Evolutionary conservation across 2,113 vertebrate species (phyloP).

Genomic region (Zosterops japonicus): DNA sequence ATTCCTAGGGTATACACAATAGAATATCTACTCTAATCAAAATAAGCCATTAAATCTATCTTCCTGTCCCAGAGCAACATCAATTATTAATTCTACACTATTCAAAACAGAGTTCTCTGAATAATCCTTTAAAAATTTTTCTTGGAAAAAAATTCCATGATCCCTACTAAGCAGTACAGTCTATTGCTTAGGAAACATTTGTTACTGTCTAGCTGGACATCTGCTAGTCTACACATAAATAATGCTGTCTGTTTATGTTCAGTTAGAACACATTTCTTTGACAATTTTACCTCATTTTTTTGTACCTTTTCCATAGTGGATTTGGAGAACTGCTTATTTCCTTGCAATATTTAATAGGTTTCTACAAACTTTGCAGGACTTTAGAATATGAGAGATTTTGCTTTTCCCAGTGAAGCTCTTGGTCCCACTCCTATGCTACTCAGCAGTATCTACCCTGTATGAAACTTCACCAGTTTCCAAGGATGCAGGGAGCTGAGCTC

Average conservation of each 20-base stretch:
- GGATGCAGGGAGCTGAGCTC: neutral
- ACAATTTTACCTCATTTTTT: neutral
- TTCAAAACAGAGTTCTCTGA: neutral
- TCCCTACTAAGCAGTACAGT: neutral
- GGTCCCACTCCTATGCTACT: neutral
- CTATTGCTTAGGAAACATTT: neutral
- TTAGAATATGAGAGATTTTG: neutral
- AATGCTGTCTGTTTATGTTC: neutral
- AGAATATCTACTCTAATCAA: conserved; percentile 5
- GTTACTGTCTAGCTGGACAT: neutral
- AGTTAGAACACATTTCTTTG: neutral
- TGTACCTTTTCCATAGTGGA: neutral
- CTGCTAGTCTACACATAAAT: neutral
- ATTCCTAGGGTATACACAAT: neutral
- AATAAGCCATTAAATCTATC: conserved; percentile 7
- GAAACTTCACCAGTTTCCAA: neutral
- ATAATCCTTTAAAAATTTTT: neutral
- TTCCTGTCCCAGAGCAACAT: neutral
- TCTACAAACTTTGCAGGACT: neutral
- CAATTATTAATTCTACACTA: neutral
- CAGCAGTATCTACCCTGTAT: neutral
- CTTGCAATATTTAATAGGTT: neutral
- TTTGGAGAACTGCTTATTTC: neutral
- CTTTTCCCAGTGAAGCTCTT: neutral
- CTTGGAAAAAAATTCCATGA: neutral